Evolutionary conservation across 1,140 invertebrate genomes (phyloP), one percentile per base, ranked within the genome.

Genomic region (Drosophila biarmipes): DNA sequence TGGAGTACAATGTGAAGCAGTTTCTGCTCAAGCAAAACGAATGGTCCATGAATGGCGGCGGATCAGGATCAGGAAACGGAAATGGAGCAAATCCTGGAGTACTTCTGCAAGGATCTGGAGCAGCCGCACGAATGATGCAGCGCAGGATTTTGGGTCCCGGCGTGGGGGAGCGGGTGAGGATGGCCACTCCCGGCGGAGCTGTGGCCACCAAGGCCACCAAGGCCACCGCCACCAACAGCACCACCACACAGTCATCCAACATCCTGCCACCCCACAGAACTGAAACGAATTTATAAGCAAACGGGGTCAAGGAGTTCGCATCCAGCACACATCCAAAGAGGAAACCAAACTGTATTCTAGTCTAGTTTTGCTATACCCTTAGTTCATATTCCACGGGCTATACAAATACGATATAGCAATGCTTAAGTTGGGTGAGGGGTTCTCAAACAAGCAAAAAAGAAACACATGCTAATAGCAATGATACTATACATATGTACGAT

Each of bases 1-100:
- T 94, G 94, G 94, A 94, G 73, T 94, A 94, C 80, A 94, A 94
- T 89, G 94, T 94, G 4, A 94, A 94, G 87, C 93, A 94, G 75
- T 94, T 94, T 73, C 79, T 94, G 68, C 80, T 94, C 53, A 94
- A 94, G 59, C 94, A 94, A 15, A 93, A 94, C 14, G 93, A 94
- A 74, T 94, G 94, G 94, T 93, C 92, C 14, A 93, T 92, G 74
- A 75, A 85, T 2, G 61, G 66, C n/a, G 45, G 43, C 14, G 38
- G 46, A 21, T 19, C 35, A n/a, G 19, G 90, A 24, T 24, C 3
- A 5, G 24, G 24, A n/a, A 0, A 67, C 85, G 15, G 81, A 12
- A 5, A 35, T 12, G 35, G 35, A 14, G 40, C 21, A 0, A 82
- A 82, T 8, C 86, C 90, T 0, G 90, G 90, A 0, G 68, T 90